Percentiles rank a stretch among this genome's conserved stretches.
Conservation (phyloP, 2,113 vertebrate genomes). For the Percina caprodes region DNA sequence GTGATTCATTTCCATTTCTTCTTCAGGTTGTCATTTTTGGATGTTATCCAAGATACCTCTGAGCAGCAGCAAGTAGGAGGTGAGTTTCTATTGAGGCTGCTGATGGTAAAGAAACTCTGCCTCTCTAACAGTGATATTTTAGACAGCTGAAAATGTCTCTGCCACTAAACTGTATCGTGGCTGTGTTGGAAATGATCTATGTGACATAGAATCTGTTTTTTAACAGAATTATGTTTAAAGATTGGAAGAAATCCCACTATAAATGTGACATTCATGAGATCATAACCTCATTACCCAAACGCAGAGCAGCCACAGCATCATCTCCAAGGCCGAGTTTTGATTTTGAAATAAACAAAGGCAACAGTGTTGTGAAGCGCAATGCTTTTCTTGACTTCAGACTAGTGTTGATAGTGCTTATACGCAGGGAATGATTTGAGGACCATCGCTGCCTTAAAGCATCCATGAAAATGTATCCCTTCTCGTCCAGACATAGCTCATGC, state of each 20-base stretch:
- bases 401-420: slow-evolving; percentile 51
- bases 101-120: not conserved
- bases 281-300: slow-evolving; percentile 39
- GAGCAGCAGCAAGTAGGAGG: not conserved
- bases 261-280: slow-evolving; percentile 30
- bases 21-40: not conserved
- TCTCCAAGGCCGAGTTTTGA: slow-evolving; percentile 40
- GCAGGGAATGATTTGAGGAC: slow-evolving; percentile 59
- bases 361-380: slow-evolving; percentile 47
- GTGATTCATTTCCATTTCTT: not conserved
- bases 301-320: slow-evolving; percentile 26
- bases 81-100: not conserved
- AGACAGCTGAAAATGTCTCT: not conserved
- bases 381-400: slow-evolving; percentile 51
- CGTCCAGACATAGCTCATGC: slow-evolving; percentile 48
- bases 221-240: not conserved
- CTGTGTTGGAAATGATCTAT: not conserved
- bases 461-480: slow-evolving; percentile 52
- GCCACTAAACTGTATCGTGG: slow-evolving; percentile 1
- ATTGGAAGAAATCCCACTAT: slow-evolving; percentile 19
- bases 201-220: slow-evolving; percentile 2
- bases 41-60: not conserved
- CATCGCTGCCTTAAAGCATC: slow-evolving; percentile 47
- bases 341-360: slow-evolving; percentile 67
- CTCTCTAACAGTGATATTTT: not conserved